Percentiles rank a stretch among this genome's conserved stretches.
phyloP scores from a whole-genome alignment of 1,140 invertebrate genomes.

The Brachionus plicatilis region DNA sequence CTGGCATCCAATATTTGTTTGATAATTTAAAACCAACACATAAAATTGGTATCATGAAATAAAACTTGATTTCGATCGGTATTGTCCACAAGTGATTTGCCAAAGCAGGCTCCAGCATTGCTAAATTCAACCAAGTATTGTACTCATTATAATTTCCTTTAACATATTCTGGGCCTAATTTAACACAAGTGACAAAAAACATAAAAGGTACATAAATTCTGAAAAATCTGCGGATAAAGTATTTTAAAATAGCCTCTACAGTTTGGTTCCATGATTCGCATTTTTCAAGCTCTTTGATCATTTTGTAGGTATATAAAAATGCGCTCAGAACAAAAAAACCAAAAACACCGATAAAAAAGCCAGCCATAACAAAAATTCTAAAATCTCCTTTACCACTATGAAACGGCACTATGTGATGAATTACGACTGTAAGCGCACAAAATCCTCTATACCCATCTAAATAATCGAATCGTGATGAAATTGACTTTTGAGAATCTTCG shows the following conservation, averaged over 20 bases:
- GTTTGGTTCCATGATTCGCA: background rate
- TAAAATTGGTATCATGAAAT: background rate
- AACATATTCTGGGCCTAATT: background rate
- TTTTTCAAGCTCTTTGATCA: background rate
- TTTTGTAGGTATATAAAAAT: background rate
- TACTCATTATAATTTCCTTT: background rate
- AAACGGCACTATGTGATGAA: background rate
- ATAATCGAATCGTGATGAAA: background rate
- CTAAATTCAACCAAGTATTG: background rate
- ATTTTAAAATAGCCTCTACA: background rate
- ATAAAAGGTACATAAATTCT: background rate
- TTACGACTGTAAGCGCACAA: background rate
- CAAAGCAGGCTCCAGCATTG: background rate
- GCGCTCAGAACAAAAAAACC: background rate
- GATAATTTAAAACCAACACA: background rate
- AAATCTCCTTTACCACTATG: background rate
- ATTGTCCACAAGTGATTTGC: background rate
- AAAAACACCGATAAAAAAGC: background rate
- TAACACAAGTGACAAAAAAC: background rate
- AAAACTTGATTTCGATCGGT: background rate
- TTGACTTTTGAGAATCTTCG: background rate
- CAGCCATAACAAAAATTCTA: background rate
- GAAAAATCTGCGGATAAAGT: background rate
- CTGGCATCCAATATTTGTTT: background rate
- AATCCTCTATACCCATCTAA: background rate